Conservation (phyloP, 2,797 vertebrate species). For the Phrynocephalus guinanensis region DNA sequence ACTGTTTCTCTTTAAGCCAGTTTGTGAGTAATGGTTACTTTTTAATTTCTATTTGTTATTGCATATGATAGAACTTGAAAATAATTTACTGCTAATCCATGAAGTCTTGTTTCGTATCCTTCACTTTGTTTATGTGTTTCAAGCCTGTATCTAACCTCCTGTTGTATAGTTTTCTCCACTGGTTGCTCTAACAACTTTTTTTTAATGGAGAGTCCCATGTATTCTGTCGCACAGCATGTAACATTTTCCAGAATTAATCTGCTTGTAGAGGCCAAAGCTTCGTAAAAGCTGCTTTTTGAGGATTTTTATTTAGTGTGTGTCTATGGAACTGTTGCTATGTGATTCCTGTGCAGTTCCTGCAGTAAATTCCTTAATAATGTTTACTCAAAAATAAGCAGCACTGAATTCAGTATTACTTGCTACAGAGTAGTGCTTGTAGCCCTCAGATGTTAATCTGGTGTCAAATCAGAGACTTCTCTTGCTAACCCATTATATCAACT, state of each 20-base stretch:
- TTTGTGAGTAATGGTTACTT: constrained; percentile 78
- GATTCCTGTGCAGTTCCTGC: constrained; percentile 54
- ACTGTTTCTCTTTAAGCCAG: constrained; percentile 75
- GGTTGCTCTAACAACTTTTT: constrained; percentile 69
- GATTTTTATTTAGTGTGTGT: constrained; percentile 56
- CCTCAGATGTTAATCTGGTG: neutral
- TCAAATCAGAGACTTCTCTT: constrained; percentile 41
- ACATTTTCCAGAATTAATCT: constrained; percentile 61
- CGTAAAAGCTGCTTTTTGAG: constrained; percentile 70
- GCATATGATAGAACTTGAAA: constrained; percentile 77
- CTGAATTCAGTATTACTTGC: neutral
- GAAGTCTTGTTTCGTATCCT: constrained; percentile 80
- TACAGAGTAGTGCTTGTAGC: neutral
- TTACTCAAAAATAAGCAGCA: neutral
- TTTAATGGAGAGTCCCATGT: constrained; percentile 67
- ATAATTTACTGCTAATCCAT: constrained; percentile 83
- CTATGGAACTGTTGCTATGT: constrained; percentile 41
- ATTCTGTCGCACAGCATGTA: constrained; percentile 49
- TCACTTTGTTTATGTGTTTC: constrained; percentile 77
- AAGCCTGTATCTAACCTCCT: constrained; percentile 66
- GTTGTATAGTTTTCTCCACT: constrained; percentile 65
- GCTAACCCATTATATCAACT: neutral
- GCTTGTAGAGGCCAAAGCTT: constrained; percentile 71
- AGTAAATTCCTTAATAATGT: neutral
- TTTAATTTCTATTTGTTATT: constrained; percentile 75